phyloP scores from a whole-genome alignment of 2,797 vertebrate genomes.

The Botia kubotai region DNA sequence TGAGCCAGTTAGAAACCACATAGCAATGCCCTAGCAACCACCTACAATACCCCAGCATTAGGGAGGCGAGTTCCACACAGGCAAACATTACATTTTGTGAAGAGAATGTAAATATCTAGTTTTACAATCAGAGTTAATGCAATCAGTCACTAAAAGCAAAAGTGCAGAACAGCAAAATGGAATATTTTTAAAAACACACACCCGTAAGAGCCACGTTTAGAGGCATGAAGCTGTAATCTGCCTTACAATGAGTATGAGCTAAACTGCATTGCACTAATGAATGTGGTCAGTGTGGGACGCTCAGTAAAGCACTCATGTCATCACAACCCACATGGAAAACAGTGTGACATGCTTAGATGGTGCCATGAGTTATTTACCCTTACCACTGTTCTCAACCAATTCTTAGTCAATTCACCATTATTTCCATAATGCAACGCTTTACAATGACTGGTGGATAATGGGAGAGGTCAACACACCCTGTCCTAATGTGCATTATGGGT shows the following conservation, averaged over 20 bases:
- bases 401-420: slow-evolving; percentile 8
- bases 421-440: slow-evolving; percentile 10
- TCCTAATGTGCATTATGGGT: not conserved
- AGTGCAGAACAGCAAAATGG: not conserved
- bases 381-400: slow-evolving; percentile 1
- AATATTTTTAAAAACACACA: not conserved
- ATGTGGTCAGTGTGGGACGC: not conserved
- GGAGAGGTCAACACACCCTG: slow-evolving; percentile 7
- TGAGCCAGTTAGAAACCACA: not conserved
- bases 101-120: not conserved
- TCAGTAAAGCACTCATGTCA: not conserved
- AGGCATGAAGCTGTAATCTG: slow-evolving; percentile 12
- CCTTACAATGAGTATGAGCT: not conserved
- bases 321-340: slow-evolving; percentile 41
- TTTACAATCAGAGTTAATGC: not conserved
- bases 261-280: slow-evolving; percentile 19
- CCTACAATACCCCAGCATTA: not conserved
- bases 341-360: slow-evolving; percentile 7
- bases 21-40: not conserved
- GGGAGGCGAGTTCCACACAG: not conserved
- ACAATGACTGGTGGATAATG: slow-evolving; percentile 11
- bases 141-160: not conserved
- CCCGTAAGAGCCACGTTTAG: not conserved
- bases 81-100: not conserved
- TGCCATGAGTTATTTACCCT: slow-evolving; percentile 8